Evolutionary conservation across 2,797 vertebrate species (phyloP).

Genomic region (Urocyon cinereoargenteus): DNA sequence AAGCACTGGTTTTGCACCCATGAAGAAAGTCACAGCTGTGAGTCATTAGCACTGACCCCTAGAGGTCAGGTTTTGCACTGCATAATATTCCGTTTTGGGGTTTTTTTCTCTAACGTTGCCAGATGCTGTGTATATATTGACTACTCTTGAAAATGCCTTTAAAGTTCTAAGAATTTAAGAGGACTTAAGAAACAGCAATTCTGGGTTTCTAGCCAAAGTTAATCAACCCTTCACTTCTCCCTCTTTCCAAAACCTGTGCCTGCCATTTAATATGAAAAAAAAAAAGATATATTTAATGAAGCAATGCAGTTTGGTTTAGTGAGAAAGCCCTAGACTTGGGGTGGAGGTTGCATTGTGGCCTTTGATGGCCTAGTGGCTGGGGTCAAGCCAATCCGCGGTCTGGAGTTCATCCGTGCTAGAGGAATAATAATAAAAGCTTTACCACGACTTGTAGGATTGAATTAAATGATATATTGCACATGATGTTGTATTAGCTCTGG

Average conservation of each 20-base stretch:
- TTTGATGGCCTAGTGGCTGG: background rate
- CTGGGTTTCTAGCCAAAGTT: background rate
- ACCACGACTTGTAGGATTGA: background rate
- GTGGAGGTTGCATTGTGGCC: background rate
- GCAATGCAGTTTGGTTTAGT: background rate
- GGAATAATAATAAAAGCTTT: background rate
- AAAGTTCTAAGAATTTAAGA: slow-evolving; percentile 31
- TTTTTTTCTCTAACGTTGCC: background rate
- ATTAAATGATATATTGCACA: background rate
- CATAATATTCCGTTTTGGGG: background rate
- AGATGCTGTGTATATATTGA: background rate
- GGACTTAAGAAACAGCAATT: background rate
- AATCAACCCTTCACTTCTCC: background rate
- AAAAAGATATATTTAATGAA: background rate
- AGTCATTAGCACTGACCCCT: slow-evolving; percentile 44
- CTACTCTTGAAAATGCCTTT: slow-evolving; percentile 46
- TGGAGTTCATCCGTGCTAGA: background rate
- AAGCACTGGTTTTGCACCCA: background rate
- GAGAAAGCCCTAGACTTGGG: background rate
- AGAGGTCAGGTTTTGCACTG: slow-evolving; percentile 46
- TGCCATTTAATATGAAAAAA: background rate
- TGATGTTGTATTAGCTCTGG: slow-evolving; percentile 15
- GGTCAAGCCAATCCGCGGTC: background rate
- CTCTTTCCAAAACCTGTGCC: slow-evolving; percentile 1
- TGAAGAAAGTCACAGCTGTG: background rate